phyloP scores from a whole-genome alignment of 2,888 invertebrate species.

The Ommatoiulus sabulosus region DNA sequence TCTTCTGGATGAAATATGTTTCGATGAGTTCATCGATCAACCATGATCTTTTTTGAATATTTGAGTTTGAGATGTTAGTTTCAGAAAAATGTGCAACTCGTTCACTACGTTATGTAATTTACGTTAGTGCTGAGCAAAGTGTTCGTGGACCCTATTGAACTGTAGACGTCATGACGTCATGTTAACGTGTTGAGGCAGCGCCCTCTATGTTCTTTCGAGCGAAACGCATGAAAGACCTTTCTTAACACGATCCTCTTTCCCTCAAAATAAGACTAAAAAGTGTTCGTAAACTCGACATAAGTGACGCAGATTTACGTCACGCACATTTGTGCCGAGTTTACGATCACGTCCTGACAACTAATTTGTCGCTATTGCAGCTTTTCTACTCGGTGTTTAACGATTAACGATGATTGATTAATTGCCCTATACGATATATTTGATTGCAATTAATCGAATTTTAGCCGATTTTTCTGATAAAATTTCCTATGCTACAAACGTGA shows the following conservation, averaged over 20 bases:
- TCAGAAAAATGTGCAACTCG: too few relatives aligned
- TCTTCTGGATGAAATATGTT: too few relatives aligned
- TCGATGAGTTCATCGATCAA: too few relatives aligned
- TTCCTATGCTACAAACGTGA: constrained; percentile 26
- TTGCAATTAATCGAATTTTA: constrained; percentile 32
- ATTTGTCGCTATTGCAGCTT: not conserved
- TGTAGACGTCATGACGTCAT: too few relatives aligned
- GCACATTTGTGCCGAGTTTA: not conserved
- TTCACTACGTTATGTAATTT: too few relatives aligned
- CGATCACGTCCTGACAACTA: not conserved
- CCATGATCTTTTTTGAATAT: too few relatives aligned
- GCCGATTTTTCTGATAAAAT: constrained; percentile 39
- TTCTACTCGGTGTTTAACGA: not conserved
- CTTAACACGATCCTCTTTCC: not conserved
- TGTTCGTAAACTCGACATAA: not conserved
- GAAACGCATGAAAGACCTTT: too few relatives aligned
- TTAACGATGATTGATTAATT: constrained; percentile 16
- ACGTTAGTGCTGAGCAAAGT: too few relatives aligned
- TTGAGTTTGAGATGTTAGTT: too few relatives aligned
- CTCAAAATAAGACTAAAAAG: not conserved
- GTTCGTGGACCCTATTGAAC: too few relatives aligned
- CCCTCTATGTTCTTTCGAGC: not conserved
- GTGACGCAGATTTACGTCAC: not conserved
- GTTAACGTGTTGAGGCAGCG: not conserved
- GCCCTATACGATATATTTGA: constrained; percentile 8